Evolutionary conservation across 2,797 vertebrate genomes (phyloP).

Genomic region (Galaxias olidus): DNA sequence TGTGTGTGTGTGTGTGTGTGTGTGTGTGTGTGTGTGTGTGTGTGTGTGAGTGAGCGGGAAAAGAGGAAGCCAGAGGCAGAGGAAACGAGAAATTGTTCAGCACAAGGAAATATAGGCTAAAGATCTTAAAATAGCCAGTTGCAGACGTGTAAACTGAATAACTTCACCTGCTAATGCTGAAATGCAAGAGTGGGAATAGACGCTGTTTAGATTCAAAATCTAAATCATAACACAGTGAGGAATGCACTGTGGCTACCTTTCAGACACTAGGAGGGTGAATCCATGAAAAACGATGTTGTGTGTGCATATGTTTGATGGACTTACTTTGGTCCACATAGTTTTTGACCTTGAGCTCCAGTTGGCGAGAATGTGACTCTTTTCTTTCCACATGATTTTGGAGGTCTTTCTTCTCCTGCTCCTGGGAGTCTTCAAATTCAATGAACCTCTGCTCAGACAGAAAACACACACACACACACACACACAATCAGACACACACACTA

Average conservation of each 20-base stretch:
- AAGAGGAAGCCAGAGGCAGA: not conserved
- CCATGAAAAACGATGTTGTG: no score
- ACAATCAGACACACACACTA: not conserved
- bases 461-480: slow-evolving; percentile 7
- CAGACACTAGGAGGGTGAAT: no score
- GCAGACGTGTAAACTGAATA: no score
- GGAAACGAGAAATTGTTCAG: not conserved
- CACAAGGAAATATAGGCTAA: not conserved
- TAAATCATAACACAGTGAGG: no score
- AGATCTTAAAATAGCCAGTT: no score
- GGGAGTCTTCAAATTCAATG: slow-evolving; percentile 96
- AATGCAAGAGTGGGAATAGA: no score
- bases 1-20: not conserved
- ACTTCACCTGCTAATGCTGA: no score
- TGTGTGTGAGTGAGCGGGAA: not conserved
- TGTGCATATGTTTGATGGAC: slow-evolving; percentile 3
- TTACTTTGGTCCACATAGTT: slow-evolving; percentile 95
- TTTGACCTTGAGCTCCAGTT: slow-evolving; percentile 94
- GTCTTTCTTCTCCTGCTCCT: slow-evolving; percentile 98
- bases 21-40: not conserved
- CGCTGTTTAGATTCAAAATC: no score
- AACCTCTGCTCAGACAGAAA: slow-evolving; percentile 80
- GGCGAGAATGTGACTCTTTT: slow-evolving; percentile 90
- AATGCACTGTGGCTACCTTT: no score
- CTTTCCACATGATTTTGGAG: slow-evolving; percentile 89